Base-by-base conservation (phyloP, 2,113 vertebrate genomes). In the Cynoglossus semilaevis region DNA sequence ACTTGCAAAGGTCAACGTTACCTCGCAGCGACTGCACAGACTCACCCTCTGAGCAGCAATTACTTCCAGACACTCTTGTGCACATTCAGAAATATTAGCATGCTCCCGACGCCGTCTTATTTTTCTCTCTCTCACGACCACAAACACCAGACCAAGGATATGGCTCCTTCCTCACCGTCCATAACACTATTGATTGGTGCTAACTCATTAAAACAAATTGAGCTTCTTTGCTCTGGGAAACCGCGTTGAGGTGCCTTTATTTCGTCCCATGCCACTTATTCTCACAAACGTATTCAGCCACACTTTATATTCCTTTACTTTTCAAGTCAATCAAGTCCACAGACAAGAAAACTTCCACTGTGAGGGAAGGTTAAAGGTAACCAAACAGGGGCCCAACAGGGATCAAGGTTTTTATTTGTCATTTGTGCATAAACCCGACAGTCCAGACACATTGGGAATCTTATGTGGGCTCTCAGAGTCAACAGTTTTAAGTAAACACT, bases 191-290 rank as follows among this genome's bases (percentile, higher is more conserved):
- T 51, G 69, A 77, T 72, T 77, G 68, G 49, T 58, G 50, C 45
- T 37, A 67, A 64, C 58, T 79, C 63, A 74, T 78, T 78, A 74
- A 67, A 70, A 63, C 57, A 58, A 70, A 74, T 51, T 66, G 61
- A 63, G 70, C 47, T 58, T 58, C 66, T 70, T 62, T 66, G 70
- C 48, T 49, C 47, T 57, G 35, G 51, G 22, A 63, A 44, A 60
- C 17, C 0, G 5, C 36, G 58, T 53, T 19, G 18, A 50, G 34
- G 43, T 50, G 52, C 52, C 48, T 58, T 43, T 12, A 9, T 51
- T 38, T 63, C 54, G 50, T 40, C 41, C 35, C 51, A 57, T 41
- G 46, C 64, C 46, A 38, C 46, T 19, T 62, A 49, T 10, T 1
- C 70, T 47, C 50, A 35, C 51, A 14, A 49, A 22, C 41, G 36